phyloP scores from a whole-genome alignment of 2,113 vertebrate species.

The Megaleporinus macrocephalus region DNA sequence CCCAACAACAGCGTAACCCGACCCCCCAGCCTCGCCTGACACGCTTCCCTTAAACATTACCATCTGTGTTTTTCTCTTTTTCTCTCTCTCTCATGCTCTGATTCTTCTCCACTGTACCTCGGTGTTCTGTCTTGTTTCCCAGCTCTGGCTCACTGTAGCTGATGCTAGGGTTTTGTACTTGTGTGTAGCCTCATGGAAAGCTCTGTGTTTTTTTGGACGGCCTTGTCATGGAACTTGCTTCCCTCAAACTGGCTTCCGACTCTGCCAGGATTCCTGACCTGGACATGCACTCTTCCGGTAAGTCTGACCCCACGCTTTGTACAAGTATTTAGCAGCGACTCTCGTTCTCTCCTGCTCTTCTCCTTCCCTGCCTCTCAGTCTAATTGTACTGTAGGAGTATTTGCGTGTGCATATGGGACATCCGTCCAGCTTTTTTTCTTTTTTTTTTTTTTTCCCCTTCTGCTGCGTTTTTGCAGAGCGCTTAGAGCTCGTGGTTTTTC shows the following conservation, averaged over 20 bases:
- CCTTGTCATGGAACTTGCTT: conserved; percentile 32
- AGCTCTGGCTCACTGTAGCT: background rate
- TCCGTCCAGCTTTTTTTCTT: conserved; percentile 28
- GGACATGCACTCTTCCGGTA: conserved; percentile 47
- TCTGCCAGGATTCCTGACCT: conserved; percentile 44
- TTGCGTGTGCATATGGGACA: background rate
- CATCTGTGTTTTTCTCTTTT: conserved; percentile 47
- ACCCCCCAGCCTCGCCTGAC: conserved; percentile 44
- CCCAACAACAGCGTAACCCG: conserved; percentile 34
- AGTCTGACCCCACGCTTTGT: conserved; percentile 28
- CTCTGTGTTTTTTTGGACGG: background rate
- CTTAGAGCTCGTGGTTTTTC: conserved; percentile 35
- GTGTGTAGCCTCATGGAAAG: conserved; percentile 13
- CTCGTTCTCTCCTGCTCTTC: background rate
- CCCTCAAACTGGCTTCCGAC: conserved; percentile 27
- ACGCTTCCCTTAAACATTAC: conserved; percentile 52
- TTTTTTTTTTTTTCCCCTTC: background rate
- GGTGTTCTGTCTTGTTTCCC: conserved; percentile 9
- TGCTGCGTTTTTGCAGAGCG: conserved; percentile 6
- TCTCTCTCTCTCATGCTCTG: conserved; percentile 19
- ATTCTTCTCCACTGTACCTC: conserved; percentile 33
- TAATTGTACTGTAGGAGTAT: conserved; percentile 19
- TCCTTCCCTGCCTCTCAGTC: background rate
- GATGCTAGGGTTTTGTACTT: conserved; percentile 25
- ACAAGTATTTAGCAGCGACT: conserved; percentile 14